A percentile compares a stretch with the other conserved stretches of the same genome.
These are phyloP conservation scores for Heterotis niloticus DNA, from an alignment of 2,113 vertebrate genomes.

Conservation along the genomic window DNA sequence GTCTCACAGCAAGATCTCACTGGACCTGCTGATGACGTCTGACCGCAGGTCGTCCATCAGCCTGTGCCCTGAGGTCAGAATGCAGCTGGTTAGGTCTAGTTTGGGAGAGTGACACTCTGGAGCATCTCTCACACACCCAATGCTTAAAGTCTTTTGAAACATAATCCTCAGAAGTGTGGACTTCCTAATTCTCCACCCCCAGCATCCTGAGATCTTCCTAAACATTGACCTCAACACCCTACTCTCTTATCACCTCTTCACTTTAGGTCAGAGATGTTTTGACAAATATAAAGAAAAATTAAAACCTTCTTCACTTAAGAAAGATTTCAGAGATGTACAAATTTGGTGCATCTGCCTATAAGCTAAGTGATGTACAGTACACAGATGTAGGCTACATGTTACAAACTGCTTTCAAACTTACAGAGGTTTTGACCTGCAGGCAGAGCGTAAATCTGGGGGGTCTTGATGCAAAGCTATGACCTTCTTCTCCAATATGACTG, in stretches of 20 bases:
- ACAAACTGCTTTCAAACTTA: neutral
- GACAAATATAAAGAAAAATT: too few species aligned
- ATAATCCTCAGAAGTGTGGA: slow-evolving; percentile 21
- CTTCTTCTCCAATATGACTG: neutral
- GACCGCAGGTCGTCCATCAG: slow-evolving; percentile 23
- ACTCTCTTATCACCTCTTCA: too few species aligned
- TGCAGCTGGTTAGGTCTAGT: slow-evolving; percentile 24
- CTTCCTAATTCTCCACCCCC: neutral
- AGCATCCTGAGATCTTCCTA: neutral
- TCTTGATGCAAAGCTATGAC: neutral
- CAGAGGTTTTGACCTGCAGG: neutral
- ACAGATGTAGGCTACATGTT: neutral
- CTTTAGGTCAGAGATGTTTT: too few species aligned
- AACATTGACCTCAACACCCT: too few species aligned
- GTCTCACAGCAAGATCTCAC: slow-evolving; percentile 23
- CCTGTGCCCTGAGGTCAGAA: slow-evolving; percentile 26
- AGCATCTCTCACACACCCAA: slow-evolving; percentile 12
- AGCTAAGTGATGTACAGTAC: too few species aligned
- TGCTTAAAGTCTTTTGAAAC: slow-evolving; percentile 10
- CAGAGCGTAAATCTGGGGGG: neutral
- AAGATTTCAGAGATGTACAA: too few species aligned
- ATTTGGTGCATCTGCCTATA: too few species aligned
- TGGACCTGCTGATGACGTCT: slow-evolving; percentile 35
- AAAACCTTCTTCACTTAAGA: too few species aligned
- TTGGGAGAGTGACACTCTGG: neutral